Evolutionary conservation across 2,797 vertebrate species (phyloP).

Genomic region (Rhinella marina): DNA sequence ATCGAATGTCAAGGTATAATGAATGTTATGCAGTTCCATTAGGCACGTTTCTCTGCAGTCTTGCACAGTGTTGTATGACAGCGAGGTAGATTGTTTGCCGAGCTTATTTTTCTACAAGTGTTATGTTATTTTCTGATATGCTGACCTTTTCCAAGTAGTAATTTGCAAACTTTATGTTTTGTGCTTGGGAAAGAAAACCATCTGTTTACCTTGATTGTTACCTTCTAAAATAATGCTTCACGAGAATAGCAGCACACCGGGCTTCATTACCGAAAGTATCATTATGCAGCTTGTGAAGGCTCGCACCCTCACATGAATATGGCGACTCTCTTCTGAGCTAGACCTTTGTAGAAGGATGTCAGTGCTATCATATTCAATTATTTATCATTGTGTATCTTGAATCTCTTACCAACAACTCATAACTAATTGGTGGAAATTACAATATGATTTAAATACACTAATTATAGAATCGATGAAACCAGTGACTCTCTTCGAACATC

Average conservation of each 20-base stretch:
- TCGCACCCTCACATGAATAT: background rate
- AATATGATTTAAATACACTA: too few species aligned
- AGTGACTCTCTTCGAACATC: too few species aligned
- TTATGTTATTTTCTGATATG: constrained; percentile 10
- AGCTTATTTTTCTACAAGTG: background rate
- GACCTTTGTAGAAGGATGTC: background rate
- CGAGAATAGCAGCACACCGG: background rate
- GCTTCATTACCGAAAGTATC: background rate
- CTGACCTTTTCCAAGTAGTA: constrained; percentile 22
- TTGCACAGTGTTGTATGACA: background rate
- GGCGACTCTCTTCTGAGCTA: background rate
- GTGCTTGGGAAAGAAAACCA: constrained; percentile 19
- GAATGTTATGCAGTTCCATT: background rate
- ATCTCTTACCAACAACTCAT: background rate
- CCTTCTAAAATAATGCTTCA: constrained; percentile 6
- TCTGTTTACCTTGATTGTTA: constrained; percentile 30
- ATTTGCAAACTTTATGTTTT: constrained; percentile 29
- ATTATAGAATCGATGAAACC: too few species aligned
- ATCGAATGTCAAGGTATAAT: background rate
- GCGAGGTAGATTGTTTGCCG: background rate
- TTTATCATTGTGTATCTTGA: background rate
- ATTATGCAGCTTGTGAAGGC: background rate
- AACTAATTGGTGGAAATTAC: background rate
- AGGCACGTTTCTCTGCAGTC: background rate
- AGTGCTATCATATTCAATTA: background rate